Percentiles rank a stretch among this genome's conserved stretches.
These are phyloP conservation scores for Agrotis puta DNA, from an alignment of 2,888 invertebrate species.

Conservation along the genomic window DNA sequence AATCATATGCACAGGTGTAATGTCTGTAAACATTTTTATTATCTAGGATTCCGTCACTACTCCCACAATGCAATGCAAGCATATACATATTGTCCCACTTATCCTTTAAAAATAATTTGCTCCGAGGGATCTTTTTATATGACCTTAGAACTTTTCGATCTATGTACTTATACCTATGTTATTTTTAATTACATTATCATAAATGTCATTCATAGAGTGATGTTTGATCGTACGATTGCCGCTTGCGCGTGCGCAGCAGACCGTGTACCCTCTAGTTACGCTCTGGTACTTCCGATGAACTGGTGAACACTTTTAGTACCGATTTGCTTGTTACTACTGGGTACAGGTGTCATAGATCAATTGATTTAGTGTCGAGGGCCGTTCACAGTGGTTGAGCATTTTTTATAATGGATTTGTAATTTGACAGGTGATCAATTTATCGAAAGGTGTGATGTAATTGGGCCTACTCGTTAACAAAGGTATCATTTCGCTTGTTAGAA, in stretches of 20 bases:
- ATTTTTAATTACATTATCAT: conserved; percentile 57
- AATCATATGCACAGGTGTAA: conserved; percentile 1
- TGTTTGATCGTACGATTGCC: conserved; percentile 60
- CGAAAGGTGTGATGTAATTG: conserved; percentile 34
- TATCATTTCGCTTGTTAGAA: conserved; percentile 3
- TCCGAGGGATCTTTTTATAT: neutral
- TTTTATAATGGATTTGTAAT: conserved; percentile 42
- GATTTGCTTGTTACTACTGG: conserved; percentile 49
- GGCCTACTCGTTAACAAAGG: neutral
- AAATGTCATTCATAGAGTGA: conserved; percentile 55
- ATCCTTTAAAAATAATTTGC: conserved; percentile 3
- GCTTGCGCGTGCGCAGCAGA: conserved; percentile 76
- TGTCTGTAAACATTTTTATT: conserved; percentile 11
- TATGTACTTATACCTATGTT: conserved; percentile 25
- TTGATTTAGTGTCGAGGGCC: conserved; percentile 28
- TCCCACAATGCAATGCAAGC: conserved; percentile 7
- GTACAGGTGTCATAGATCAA: conserved; percentile 55
- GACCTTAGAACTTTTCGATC: neutral
- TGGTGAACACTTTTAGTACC: conserved; percentile 54
- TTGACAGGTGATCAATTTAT: conserved; percentile 49
- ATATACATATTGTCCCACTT: neutral
- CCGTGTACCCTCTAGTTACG: conserved; percentile 81
- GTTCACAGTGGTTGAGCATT: conserved; percentile 45
- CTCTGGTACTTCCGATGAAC: conserved; percentile 75
- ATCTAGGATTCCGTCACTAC: conserved; percentile 7